phyloP scores from a whole-genome alignment of 2,888 invertebrate genomes.

The Latrodectus hesperus region DNA sequence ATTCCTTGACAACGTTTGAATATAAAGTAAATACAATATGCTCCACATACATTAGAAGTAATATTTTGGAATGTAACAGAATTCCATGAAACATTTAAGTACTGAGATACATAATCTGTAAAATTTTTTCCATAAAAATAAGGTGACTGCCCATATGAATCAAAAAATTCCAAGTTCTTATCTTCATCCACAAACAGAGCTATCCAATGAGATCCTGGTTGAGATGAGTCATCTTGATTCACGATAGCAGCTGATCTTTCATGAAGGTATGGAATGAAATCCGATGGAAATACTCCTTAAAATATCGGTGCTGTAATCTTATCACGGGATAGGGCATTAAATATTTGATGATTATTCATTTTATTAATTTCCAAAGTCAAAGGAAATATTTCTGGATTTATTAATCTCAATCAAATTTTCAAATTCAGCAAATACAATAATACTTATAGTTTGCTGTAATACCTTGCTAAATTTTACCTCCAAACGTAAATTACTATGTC shows the following conservation, averaged over 20 bases:
- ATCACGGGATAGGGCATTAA: neutral
- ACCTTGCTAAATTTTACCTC: neutral
- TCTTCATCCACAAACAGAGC: neutral
- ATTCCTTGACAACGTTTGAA: neutral
- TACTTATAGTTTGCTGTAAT: neutral
- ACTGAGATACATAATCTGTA: neutral
- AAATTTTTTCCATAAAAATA: neutral
- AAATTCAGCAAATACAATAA: neutral
- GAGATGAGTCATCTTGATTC: neutral
- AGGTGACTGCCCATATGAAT: neutral
- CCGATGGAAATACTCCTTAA: neutral
- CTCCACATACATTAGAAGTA: too few species aligned
- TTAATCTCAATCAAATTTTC: conserved; percentile 1
- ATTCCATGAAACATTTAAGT: neutral
- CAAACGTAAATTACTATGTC: neutral
- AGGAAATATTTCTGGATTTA: neutral
- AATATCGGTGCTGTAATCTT: neutral
- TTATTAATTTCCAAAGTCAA: neutral
- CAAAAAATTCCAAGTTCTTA: neutral
- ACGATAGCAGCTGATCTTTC: neutral
- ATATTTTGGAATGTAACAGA: neutral
- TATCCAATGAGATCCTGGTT: conserved; percentile 3
- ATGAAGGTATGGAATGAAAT: neutral
- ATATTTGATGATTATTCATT: neutral
- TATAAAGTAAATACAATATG: too few species aligned